Evolutionary conservation across 1,140 invertebrate genomes (phyloP), one percentile per base, ranked within the genome.

Genomic region (Agraylea sexmaculata): DNA sequence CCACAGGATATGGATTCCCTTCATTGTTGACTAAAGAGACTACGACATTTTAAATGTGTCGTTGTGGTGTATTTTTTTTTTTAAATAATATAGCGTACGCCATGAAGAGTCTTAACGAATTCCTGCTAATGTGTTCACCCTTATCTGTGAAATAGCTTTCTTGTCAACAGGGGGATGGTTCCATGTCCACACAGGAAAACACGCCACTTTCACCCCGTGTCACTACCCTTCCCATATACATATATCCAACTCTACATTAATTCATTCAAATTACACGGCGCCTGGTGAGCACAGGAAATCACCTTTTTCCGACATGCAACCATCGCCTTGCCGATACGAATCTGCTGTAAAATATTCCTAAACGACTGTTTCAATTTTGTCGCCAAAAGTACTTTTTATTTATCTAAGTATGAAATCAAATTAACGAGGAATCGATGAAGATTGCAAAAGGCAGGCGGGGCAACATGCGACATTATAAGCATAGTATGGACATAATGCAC

Each of bases 221-320:
- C 19, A 6, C 22, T 8, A 37, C 32, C 30, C 19, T 40, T 5
- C 16, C 19, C 35, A 25, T 29, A 20, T 20, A n/a, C n/a, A n/a
- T n/a, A n/a, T n/a, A n/a, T n/a, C n/a, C n/a, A n/a, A n/a, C n/a
- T 21, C 28, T 33, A 47, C 39, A 38, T 43, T 48, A 44, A 48
- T 42, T 32, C 43, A 39, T 45, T 42, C 31, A 49, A 45, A 45
- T 48, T 48, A 48, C 37, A 48, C 34, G 20, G 46, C 13, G 17
- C n/a, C n/a, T n/a, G n/a, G n/a, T 30, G 40, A 49, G 43, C 40
- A 27, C 47, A 45, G 47, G 47, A 49, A 49, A 49, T 49, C 36
- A 43, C 25, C 33, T 43, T 34, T 43, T 49, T 49, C 47, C 47
- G 47, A 45, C 47, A 49, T 45, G 47, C 47, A 29, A 48, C 42